Evolutionary conservation across 2,888 invertebrate genomes (phyloP).

Genomic region (Apotomis betuletana): DNA sequence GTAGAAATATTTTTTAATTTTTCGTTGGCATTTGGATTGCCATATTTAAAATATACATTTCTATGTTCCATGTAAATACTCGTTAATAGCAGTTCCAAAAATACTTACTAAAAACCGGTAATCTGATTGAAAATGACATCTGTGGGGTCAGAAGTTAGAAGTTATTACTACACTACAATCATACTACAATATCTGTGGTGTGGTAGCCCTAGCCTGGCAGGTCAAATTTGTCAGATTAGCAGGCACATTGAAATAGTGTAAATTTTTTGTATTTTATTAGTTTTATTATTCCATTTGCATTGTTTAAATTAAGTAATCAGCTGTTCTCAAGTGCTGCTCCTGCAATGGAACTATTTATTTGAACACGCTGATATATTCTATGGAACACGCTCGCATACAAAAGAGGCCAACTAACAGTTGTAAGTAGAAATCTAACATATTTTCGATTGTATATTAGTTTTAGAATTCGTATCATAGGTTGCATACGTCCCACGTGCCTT

Average conservation of each 20-base stretch:
- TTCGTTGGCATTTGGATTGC: slow-evolving; percentile 45
- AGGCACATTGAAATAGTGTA: slow-evolving; percentile 50
- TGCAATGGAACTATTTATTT: slow-evolving; percentile 65
- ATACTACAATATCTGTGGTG: slow-evolving; percentile 34
- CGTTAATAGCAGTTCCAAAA: slow-evolving; percentile 9
- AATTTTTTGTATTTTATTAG: slow-evolving; percentile 46
- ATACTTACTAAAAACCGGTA: slow-evolving; percentile 9
- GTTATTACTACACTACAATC: slow-evolving; percentile 10
- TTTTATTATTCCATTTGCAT: slow-evolving; percentile 44
- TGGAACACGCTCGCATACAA: slow-evolving; percentile 68
- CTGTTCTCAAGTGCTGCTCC: slow-evolving; percentile 45
- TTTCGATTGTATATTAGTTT: slow-evolving; percentile 54
- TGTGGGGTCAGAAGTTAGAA: slow-evolving; percentile 44
- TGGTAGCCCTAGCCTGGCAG: slow-evolving; percentile 25
- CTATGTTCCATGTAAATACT: background rate
- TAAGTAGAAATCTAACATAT: slow-evolving; percentile 62
- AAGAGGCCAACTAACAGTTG: slow-evolving; percentile 67
- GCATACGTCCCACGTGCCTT: slow-evolving; percentile 61
- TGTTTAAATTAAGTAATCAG: slow-evolving; percentile 45
- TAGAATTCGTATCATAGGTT: slow-evolving; percentile 59
- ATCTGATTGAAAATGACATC: slow-evolving; percentile 59
- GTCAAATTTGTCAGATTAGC: slow-evolving; percentile 43
- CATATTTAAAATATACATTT: slow-evolving; percentile 14
- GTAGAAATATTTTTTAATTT: slow-evolving; percentile 55
- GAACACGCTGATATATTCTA: slow-evolving; percentile 63